These are phyloP conservation scores for Morelia viridis DNA, from an alignment of 2,797 vertebrate species.

Conservation along the genomic window DNA sequence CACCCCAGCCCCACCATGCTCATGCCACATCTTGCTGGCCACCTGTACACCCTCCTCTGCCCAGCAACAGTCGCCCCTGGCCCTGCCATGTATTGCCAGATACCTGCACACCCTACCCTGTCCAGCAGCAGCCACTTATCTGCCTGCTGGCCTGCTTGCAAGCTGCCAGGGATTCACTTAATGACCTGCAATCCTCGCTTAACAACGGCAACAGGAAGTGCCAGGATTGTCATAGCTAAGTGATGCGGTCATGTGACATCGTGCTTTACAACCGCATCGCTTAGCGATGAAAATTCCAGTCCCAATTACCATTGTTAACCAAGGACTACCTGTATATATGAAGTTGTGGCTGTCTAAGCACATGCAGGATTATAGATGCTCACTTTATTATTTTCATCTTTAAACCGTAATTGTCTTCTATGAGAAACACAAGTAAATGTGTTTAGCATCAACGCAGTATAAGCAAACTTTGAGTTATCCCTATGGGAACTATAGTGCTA, in stretches of 20 bases:
- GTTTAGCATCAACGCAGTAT: not conserved
- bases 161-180: too few relatives aligned
- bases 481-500: not conserved
- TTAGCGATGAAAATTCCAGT: not conserved
- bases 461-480: not conserved
- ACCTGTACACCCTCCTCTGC: too few relatives aligned
- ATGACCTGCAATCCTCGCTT: not conserved
- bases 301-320: not conserved
- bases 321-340: not conserved
- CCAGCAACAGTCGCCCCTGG: too few relatives aligned
- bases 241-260: not conserved
- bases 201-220: not conserved
- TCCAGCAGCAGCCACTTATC: too few relatives aligned
- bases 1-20: not conserved
- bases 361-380: not conserved
- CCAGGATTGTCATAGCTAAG: not conserved
- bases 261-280: not conserved
- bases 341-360: not conserved
- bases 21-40: not conserved
- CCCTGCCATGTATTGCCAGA: too few relatives aligned
- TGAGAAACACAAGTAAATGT: not conserved
- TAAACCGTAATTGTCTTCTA: not conserved
- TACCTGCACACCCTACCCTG: too few relatives aligned
- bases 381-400: not conserved
- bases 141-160: too few relatives aligned